Conservation (phyloP, 2,888 invertebrate genomes). For the Eumacrocentrus americanus region DNA sequence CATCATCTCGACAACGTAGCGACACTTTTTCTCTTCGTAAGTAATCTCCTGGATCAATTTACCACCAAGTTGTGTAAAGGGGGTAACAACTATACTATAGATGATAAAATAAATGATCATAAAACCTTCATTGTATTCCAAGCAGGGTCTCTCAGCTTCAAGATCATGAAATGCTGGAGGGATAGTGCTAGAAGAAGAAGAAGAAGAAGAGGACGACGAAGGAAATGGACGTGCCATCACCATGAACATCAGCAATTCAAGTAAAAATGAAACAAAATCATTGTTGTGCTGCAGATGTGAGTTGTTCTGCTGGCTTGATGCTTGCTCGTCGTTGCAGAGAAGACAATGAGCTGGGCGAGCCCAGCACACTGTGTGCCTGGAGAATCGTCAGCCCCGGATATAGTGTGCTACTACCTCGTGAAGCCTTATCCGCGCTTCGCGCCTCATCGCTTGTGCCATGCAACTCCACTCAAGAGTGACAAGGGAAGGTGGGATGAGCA, state of each 20-base stretch:
- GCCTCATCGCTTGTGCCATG: conserved; percentile 13
- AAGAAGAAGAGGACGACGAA: background rate
- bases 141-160: too few relatives aligned
- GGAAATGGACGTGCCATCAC: too few relatives aligned
- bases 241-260: too few relatives aligned
- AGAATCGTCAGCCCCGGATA: background rate
- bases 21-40: background rate
- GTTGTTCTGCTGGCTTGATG: conserved; percentile 5
- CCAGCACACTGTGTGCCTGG: conserved; percentile 5
- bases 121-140: too few relatives aligned
- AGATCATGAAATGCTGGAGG: background rate
- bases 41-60: background rate
- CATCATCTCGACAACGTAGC: background rate
- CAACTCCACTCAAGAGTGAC: conserved; percentile 4
- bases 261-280: background rate
- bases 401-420: background rate
- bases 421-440: conserved; percentile 19
- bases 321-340: conserved; percentile 13
- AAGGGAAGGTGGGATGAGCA: background rate
- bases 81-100: background rate
- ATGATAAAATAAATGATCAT: background rate
- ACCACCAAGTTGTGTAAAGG: too few relatives aligned
- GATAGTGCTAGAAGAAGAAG: background rate
- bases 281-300: background rate
- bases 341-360: conserved; percentile 28